Evolutionary conservation across 2,797 vertebrate genomes (phyloP).

Genomic region (Trematomus bernacchii): DNA sequence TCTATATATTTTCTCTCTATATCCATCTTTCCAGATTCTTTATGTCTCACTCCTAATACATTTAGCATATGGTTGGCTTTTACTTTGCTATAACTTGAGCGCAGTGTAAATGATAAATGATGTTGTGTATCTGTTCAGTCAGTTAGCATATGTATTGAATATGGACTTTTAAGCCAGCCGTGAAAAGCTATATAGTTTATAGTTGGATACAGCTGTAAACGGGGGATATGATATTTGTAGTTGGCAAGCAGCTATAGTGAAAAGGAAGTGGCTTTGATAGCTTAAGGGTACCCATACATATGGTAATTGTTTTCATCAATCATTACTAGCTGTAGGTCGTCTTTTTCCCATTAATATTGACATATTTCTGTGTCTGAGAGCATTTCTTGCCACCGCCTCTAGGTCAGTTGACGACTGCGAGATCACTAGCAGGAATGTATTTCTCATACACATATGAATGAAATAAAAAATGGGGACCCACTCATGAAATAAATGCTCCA

Average conservation of each 20-base stretch:
- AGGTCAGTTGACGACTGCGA: neutral
- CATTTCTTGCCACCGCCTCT: neutral
- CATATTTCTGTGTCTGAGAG: neutral
- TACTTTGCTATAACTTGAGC: neutral
- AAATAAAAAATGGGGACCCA: too few species aligned
- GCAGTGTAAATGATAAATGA: neutral
- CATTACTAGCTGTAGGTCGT: neutral
- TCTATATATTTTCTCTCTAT: conserved; percentile 8
- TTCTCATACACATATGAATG: too few species aligned
- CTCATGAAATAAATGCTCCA: too few species aligned
- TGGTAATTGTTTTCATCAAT: neutral
- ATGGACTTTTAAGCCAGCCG: neutral
- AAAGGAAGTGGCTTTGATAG: neutral
- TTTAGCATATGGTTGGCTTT: conserved; percentile 16
- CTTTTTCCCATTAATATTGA: neutral
- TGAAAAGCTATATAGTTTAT: neutral
- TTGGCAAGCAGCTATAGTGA: neutral
- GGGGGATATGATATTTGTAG: neutral
- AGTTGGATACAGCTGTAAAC: neutral
- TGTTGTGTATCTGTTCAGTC: neutral
- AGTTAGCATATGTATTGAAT: conserved; percentile 19
- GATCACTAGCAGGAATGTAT: too few species aligned
- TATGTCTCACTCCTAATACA: conserved; percentile 2
- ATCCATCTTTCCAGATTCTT: neutral
- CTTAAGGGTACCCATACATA: neutral